Evolutionary conservation across 1,140 invertebrate species (phyloP).

Genomic region (Nebria ingens): DNA sequence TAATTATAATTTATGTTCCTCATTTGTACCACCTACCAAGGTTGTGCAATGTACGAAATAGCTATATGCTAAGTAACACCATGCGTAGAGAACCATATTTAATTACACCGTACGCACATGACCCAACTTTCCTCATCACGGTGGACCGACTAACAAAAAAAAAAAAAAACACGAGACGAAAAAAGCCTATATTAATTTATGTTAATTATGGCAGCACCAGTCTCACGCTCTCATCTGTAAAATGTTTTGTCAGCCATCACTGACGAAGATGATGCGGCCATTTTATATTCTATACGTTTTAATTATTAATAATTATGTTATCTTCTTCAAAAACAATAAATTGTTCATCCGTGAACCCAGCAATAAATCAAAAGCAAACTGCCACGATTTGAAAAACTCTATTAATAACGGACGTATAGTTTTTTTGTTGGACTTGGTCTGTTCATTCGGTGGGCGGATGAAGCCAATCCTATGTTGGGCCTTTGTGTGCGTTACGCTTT

Average conservation of each 20-base stretch:
- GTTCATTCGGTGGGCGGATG: slow-evolving; percentile 24
- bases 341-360: slow-evolving; percentile 6
- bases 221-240: neutral
- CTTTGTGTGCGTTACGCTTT: slow-evolving; percentile 8
- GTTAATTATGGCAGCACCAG: neutral
- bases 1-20: too few species aligned
- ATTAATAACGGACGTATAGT: slow-evolving; percentile 26
- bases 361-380: slow-evolving; percentile 17
- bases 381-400: slow-evolving; percentile 27
- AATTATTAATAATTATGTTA: slow-evolving; percentile 21
- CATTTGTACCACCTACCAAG: too few species aligned
- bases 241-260: neutral
- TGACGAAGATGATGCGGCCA: neutral
- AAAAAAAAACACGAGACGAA: neutral
- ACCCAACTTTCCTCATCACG: neutral
- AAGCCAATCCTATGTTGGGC: slow-evolving; percentile 18
- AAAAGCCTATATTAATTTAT: neutral
- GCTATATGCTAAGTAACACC: neutral
- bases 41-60: too few species aligned
- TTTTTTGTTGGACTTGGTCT: slow-evolving; percentile 11
- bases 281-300: slow-evolving; percentile 16
- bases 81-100: neutral
- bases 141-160: neutral
- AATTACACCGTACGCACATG: neutral
- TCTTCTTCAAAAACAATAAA: slow-evolving; percentile 16